Conservation (phyloP, 2,888 invertebrate species). For the Piscicola geometra region DNA sequence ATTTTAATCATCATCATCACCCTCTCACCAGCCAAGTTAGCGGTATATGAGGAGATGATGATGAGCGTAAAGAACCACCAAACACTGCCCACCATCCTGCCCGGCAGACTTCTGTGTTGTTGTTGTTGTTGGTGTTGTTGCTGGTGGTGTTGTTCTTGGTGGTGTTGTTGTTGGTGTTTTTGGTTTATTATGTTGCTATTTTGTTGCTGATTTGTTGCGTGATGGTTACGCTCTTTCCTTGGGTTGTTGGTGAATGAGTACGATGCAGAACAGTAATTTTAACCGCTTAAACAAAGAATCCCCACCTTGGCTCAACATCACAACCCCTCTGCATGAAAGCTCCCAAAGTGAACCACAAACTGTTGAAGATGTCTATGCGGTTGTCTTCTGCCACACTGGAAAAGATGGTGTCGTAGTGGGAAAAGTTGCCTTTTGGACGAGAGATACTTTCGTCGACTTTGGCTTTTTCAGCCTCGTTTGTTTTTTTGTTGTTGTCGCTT, state of each 20-base stretch:
- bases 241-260: too few relatives aligned
- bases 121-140: too few relatives aligned
- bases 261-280: too few relatives aligned
- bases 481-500: neutral
- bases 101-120: conserved; percentile 70
- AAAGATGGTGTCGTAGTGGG: neutral
- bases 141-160: neutral
- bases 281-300: too few relatives aligned
- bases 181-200: neutral
- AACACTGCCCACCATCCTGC: conserved; percentile 90
- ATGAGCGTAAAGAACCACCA: conserved; percentile 99
- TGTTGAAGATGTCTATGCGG: conserved; percentile 82
- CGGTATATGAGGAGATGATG: conserved; percentile 94
- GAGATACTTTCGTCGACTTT: conserved; percentile 45
- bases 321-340: conserved; percentile 63
- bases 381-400: conserved; percentile 59
- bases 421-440: neutral
- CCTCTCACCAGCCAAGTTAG: conserved; percentile 66
- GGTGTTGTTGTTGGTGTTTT: conserved; percentile 16
- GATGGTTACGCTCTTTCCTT: too few relatives aligned
- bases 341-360: conserved; percentile 93
- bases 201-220: too few relatives aligned
- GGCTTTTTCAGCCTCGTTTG: conserved; percentile 64
- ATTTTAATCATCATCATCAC: too few relatives aligned
- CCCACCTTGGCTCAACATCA: conserved; percentile 84